These are phyloP conservation scores for Natator depressus DNA, from an alignment of 2,113 vertebrate species.

Conservation along the genomic window DNA sequence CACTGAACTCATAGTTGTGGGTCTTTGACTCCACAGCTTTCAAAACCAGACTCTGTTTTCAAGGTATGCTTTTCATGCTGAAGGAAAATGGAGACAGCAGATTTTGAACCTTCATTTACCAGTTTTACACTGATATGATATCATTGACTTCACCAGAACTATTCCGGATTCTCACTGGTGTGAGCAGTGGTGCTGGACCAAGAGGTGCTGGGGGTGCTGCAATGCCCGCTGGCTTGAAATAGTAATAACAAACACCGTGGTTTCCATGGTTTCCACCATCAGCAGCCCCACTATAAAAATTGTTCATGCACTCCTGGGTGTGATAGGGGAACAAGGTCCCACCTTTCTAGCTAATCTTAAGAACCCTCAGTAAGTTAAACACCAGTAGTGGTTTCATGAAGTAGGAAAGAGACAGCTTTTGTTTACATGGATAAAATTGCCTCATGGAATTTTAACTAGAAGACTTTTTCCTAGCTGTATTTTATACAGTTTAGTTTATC, in stretches of 20 bases:
- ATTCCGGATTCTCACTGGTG: background rate
- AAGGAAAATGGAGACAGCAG: background rate
- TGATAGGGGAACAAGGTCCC: background rate
- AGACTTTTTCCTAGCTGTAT: background rate
- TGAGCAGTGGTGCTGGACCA: background rate
- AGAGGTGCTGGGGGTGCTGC: too few relatives aligned
- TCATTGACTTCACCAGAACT: conserved; percentile 16
- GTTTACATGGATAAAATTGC: conserved; percentile 19
- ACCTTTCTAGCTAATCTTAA: background rate
- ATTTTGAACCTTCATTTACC: background rate
- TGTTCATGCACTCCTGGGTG: too few relatives aligned
- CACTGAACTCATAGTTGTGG: background rate
- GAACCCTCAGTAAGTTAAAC: background rate
- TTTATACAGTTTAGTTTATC: conserved; percentile 24
- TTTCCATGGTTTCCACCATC: too few relatives aligned
- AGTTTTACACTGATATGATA: background rate
- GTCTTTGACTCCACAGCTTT: background rate
- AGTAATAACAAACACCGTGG: too few relatives aligned
- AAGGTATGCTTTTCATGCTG: background rate
- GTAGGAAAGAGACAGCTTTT: background rate
- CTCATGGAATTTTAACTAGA: conserved; percentile 19
- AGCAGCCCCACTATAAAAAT: too few relatives aligned
- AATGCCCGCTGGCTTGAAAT: too few relatives aligned
- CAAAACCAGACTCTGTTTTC: background rate
- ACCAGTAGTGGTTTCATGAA: background rate